phyloP scores from a whole-genome alignment of 2,888 invertebrate species.

The Acronicta aceris region DNA sequence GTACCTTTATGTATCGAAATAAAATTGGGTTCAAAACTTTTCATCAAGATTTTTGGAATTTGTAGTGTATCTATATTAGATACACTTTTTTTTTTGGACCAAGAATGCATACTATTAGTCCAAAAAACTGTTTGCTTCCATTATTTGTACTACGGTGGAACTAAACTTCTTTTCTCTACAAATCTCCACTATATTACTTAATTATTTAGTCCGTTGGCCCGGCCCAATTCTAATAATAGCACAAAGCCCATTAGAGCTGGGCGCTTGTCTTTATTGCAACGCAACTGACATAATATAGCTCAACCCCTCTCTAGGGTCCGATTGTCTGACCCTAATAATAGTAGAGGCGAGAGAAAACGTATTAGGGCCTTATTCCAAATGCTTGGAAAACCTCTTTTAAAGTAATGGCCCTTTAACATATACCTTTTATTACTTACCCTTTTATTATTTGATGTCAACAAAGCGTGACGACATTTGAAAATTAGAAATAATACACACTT shows the following conservation, averaged over 20 bases:
- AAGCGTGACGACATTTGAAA: too few relatives aligned
- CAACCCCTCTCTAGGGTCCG: constrained; percentile 6
- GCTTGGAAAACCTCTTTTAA: not conserved
- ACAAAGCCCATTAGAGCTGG: constrained; percentile 22
- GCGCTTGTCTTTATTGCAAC: constrained; percentile 14
- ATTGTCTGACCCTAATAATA: constrained; percentile 17
- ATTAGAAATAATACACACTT: too few relatives aligned
- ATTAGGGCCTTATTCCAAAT: not conserved
- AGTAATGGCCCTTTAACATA: too few relatives aligned
- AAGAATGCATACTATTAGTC: too few relatives aligned
- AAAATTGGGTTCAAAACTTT: too few relatives aligned
- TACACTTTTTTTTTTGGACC: too few relatives aligned
- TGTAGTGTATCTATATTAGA: too few relatives aligned
- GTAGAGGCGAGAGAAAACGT: constrained; percentile 7
- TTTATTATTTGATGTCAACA: not conserved
- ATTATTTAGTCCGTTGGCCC: constrained; percentile 14
- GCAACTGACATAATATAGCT: constrained; percentile 26
- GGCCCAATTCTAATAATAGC: constrained; percentile 11
- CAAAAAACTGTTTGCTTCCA: not conserved
- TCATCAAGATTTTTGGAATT: too few relatives aligned
- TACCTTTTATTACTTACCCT: not conserved
- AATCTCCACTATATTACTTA: not conserved
- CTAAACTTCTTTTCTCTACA: constrained; percentile 1
- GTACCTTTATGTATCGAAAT: too few relatives aligned
- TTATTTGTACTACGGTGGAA: not conserved